Evolutionary conservation across 2,888 invertebrate species (phyloP).

Genomic region (Litoditis marina): DNA sequence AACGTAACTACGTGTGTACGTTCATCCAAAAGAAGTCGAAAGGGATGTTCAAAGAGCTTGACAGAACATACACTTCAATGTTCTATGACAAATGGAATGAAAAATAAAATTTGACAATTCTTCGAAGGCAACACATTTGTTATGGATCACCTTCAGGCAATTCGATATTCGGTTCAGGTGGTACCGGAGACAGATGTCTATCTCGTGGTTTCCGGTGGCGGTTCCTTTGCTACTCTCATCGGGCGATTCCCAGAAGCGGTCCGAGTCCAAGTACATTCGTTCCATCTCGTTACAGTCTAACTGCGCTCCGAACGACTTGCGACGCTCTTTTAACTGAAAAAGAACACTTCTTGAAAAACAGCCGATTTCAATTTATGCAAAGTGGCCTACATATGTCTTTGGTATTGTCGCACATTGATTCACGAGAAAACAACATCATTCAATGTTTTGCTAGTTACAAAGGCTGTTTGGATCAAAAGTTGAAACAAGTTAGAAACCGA

Average conservation of each 20-base stretch:
- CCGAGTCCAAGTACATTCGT: slow-evolving; percentile 38
- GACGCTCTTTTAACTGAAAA: slow-evolving; percentile 44
- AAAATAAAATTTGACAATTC: neutral
- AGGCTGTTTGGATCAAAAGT: too few relatives aligned
- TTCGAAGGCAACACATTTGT: neutral
- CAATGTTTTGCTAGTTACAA: too few relatives aligned
- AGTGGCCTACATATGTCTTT: too few relatives aligned
- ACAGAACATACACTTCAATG: neutral
- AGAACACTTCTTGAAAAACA: too few relatives aligned
- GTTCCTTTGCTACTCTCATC: slow-evolving; percentile 19
- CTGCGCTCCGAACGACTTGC: slow-evolving; percentile 51
- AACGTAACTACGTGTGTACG: too few relatives aligned
- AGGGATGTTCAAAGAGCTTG: too few relatives aligned
- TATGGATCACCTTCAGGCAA: slow-evolving; percentile 42
- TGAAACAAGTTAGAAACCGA: too few relatives aligned
- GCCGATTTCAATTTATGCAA: too few relatives aligned
- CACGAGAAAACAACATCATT: too few relatives aligned
- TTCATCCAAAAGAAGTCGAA: too few relatives aligned
- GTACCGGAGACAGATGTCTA: slow-evolving; percentile 54
- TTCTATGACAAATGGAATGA: neutral
- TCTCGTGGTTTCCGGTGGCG: slow-evolving; percentile 48
- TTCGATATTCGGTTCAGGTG: slow-evolving; percentile 43
- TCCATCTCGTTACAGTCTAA: slow-evolving; percentile 48
- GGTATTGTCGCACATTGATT: too few relatives aligned
- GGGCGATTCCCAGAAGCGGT: slow-evolving; percentile 34